These are phyloP conservation scores for Callipepla squamata DNA, from an alignment of 2,113 vertebrate species.

Conservation along the genomic window DNA sequence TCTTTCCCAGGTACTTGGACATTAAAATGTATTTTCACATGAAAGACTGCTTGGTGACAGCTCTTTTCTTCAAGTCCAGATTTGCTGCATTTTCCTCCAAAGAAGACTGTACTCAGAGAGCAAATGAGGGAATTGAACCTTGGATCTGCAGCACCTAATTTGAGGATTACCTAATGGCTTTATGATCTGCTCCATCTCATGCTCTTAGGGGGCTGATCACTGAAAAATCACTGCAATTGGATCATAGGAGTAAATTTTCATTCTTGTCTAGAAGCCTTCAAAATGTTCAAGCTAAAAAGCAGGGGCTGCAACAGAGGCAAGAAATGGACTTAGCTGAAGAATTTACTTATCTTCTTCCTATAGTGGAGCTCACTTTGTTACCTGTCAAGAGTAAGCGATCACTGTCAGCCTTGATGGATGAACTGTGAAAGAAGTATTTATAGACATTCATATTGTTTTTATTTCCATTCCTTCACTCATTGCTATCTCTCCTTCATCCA, in stretches of 20 bases:
- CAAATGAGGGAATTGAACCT: background rate
- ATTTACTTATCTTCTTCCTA: background rate
- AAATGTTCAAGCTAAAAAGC: background rate
- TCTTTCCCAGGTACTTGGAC: background rate
- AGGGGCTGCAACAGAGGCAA: accelerated
- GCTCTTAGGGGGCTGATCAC: background rate
- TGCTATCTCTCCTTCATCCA: constrained; percentile 27
- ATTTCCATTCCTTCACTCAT: constrained; percentile 13
- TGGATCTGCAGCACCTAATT: background rate
- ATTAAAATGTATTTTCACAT: background rate
- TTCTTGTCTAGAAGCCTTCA: background rate
- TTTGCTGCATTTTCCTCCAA: background rate
- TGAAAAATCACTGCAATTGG: background rate
- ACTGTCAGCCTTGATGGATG: constrained; percentile 25
- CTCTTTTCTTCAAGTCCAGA: background rate
- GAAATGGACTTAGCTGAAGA: background rate
- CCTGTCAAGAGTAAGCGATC: constrained; percentile 12
- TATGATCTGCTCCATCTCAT: background rate
- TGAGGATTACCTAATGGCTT: background rate
- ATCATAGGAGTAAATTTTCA: background rate
- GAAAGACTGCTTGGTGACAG: background rate
- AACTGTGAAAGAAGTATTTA: constrained; percentile 45
- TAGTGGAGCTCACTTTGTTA: background rate
- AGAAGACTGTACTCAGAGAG: accelerated
- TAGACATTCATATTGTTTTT: constrained; percentile 63